Evolutionary conservation across 1,140 invertebrate genomes (phyloP).

Genomic region (Aphelenchoides besseyi): DNA sequence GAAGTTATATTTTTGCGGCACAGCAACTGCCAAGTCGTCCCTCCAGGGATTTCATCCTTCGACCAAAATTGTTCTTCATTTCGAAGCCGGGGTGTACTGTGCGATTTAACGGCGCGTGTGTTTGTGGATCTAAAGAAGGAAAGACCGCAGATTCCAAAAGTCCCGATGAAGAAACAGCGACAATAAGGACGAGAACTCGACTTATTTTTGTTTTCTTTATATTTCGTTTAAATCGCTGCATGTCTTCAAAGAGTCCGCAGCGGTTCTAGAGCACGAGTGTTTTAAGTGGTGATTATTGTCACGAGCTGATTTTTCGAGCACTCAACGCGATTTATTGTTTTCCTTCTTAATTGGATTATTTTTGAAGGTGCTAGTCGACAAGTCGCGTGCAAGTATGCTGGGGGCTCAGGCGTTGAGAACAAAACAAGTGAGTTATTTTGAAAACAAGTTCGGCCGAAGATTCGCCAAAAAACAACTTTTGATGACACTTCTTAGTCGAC

Average conservation of each 20-base stretch:
- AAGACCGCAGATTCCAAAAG: neutral
- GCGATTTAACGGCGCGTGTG: neutral
- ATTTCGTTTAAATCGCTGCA: conserved; percentile 3
- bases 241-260: too few relatives aligned
- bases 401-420: conserved; percentile 28
- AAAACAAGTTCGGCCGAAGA: neutral
- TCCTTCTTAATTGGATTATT: neutral
- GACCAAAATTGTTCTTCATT: neutral
- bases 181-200: neutral
- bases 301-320: too few relatives aligned
- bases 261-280: too few relatives aligned
- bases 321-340: neutral
- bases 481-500: neutral
- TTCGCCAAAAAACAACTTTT: conserved; percentile 3
- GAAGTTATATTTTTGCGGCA: neutral
- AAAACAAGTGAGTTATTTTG: conserved; percentile 19
- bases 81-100: neutral
- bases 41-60: neutral
- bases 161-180: neutral
- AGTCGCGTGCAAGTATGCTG: conserved; percentile 8
- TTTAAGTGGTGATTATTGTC: too few relatives aligned
- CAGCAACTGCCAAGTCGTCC: neutral
- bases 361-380: neutral
- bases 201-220: conserved; percentile 1
- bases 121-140: neutral